Evolutionary conservation across 2,888 invertebrate genomes (phyloP), one percentile per base, ranked within the genome.

Genomic region (Limnephilus rhombicus): DNA sequence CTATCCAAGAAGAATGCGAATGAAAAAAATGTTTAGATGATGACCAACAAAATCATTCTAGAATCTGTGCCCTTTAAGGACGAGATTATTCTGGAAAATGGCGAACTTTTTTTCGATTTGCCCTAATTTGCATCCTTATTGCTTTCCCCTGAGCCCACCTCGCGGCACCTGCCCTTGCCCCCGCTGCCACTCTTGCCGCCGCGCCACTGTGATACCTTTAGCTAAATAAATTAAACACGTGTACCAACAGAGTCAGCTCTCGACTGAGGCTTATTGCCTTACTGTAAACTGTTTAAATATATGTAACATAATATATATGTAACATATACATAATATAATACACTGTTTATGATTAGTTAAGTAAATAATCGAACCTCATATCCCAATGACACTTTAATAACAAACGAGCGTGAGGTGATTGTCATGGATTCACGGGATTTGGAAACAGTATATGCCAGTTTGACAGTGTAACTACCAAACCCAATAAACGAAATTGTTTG

Each of bases 81-180:
- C 0, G 68, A 68, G 68, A 68, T 68, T 68, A 68, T 68, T 68
- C 68, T 3, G 68, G 24, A n/a, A 68, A 68, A 68, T 68, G n/a
- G 68, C n/a, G 9, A 68, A 7, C 9, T 68, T 68, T 68, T 68
- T 68, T 68, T 24, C 68, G 24, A 24, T 68, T n/a, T 68, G 53
- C 53, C 68, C 68, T 68, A 68, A 68, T 68, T 68, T 68, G 68
- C 68, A 68, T 68, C 68, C 68, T 68, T 68, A 68, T 68, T 68
- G 68, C 24, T 68, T 68, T 68, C 68, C 68, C 68, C 68, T n/a
- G 24, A 18, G 24, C 68, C 9, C 24, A 68, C 18, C 68, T 68
- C 68, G 68, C 2, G 68, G 68, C 9, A 68, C 68, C 68, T 68
- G 68, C 68, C 68, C 53, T 15, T 1, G 53, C 53, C 68, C 68